phyloP scores from a whole-genome alignment of 2,113 vertebrate genomes.

The Albula glossodonta region DNA sequence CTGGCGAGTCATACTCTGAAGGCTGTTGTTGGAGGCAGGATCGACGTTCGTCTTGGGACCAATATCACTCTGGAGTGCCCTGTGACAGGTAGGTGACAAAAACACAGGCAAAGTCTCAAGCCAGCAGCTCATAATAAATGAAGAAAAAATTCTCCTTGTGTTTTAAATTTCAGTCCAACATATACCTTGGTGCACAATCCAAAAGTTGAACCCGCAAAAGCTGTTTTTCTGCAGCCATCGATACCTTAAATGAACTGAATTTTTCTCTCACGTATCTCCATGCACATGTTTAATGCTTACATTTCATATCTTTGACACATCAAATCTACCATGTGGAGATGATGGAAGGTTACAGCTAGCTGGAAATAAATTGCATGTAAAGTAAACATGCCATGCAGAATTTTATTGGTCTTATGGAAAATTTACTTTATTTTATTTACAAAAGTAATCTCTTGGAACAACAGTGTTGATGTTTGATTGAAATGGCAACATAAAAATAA shows the following conservation, averaged over 20 bases:
- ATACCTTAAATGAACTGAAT: not conserved
- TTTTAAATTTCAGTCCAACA: not conserved
- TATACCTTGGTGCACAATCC: not conserved
- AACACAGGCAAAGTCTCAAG: not conserved
- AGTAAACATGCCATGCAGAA: constrained; percentile 38
- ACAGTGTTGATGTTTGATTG: constrained; percentile 39
- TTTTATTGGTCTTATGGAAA: constrained; percentile 29
- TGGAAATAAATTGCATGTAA: constrained; percentile 40
- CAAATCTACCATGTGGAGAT: constrained; percentile 33
- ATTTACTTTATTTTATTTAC: constrained; percentile 42
- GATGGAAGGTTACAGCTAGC: constrained; percentile 18
- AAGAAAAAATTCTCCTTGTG: not conserved
- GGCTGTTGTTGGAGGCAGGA: constrained; percentile 66
- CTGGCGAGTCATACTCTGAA: constrained; percentile 55
- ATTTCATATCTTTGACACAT: constrained; percentile 19
- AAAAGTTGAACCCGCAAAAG: not conserved
- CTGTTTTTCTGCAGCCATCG: not conserved
- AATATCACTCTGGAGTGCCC: constrained; percentile 79
- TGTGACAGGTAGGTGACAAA: constrained; percentile 71
- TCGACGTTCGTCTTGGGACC: constrained; percentile 62
- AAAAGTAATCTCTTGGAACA: constrained; percentile 6
- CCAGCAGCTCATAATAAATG: not conserved
- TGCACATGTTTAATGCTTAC: constrained; percentile 11
- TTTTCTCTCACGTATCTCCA: not conserved
- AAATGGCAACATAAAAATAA: constrained; percentile 38